These are phyloP conservation scores for Hycleus phaleratus DNA, from an alignment of 1,140 invertebrate genomes.

Conservation along the genomic window DNA sequence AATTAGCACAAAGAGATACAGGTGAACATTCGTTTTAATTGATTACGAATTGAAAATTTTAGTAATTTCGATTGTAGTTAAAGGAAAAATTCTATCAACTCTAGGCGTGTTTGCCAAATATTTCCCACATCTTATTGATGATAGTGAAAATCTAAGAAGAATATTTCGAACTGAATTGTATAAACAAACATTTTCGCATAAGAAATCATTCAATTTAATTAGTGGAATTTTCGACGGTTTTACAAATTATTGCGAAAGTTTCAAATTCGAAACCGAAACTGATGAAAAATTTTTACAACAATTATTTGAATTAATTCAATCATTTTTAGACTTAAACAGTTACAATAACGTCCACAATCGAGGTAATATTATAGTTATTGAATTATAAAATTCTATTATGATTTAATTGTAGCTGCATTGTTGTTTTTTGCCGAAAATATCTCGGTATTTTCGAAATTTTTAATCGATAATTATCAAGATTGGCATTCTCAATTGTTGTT, in stretches of 20 bases:
- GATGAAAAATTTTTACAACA: conserved; percentile 3
- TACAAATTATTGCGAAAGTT: conserved; percentile 19
- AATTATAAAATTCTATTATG: not conserved
- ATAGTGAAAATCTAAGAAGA: conserved; percentile 13
- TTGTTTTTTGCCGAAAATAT: conserved; percentile 23
- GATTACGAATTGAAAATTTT: not conserved
- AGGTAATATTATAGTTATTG: not conserved
- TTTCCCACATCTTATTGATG: conserved; percentile 17
- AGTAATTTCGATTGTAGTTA: conserved; percentile 21
- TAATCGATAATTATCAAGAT: conserved; percentile 19
- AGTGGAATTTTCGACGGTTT: conserved; percentile 25
- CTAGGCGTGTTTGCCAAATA: conserved; percentile 26
- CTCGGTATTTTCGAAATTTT: conserved; percentile 18
- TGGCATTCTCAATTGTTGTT: conserved; percentile 27
- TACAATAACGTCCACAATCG: not conserved
- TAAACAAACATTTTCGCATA: conserved; percentile 11
- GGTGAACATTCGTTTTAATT: conserved; percentile 13
- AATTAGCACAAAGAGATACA: conserved; percentile 13
- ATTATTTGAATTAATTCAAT: not conserved
- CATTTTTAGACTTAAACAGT: not conserved
- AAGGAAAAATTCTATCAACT: conserved; percentile 20
- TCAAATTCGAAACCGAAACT: conserved; percentile 13
- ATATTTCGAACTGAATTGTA: conserved; percentile 18
- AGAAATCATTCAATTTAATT: conserved; percentile 12
- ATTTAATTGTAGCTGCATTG: conserved; percentile 26